These are phyloP conservation scores for Telmatochromis brachygnathus DNA, from an alignment of 2,113 vertebrate genomes.

Conservation along the genomic window DNA sequence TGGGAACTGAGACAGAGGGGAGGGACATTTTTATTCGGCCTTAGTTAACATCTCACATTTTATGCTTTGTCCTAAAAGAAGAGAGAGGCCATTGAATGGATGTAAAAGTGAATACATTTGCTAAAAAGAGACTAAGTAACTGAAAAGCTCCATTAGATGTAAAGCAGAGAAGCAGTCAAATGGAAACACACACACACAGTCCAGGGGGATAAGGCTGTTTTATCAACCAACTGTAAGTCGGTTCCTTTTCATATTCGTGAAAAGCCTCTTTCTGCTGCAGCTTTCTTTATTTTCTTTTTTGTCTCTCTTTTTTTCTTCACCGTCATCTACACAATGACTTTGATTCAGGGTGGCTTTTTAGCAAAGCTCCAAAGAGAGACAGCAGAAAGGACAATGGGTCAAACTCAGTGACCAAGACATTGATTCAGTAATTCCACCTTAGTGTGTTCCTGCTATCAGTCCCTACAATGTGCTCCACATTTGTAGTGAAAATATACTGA, in stretches of 20 bases:
- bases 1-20: neutral
- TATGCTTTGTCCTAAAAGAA: constrained; percentile 38
- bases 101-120: constrained; percentile 40
- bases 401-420: constrained; percentile 28
- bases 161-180: constrained; percentile 25
- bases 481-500: neutral
- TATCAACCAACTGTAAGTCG: constrained; percentile 45
- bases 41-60: constrained; percentile 39
- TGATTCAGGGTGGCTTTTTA: constrained; percentile 46
- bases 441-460: neutral
- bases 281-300: constrained; percentile 42
- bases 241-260: constrained; percentile 56
- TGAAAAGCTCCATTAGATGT: constrained; percentile 69
- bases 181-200: constrained; percentile 22
- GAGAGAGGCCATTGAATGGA: constrained; percentile 49
- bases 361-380: constrained; percentile 26
- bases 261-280: constrained; percentile 44
- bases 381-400: neutral
- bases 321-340: constrained; percentile 9
- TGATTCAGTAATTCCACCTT: constrained; percentile 23
- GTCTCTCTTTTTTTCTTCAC: constrained; percentile 10
- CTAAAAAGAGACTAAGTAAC: constrained; percentile 19
- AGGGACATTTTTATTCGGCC: constrained; percentile 12
- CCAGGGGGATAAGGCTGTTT: constrained; percentile 20
- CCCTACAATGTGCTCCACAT: neutral